Base-by-base conservation (phyloP, 2,888 invertebrate genomes). In the Prosopocoilus inquinatus region DNA sequence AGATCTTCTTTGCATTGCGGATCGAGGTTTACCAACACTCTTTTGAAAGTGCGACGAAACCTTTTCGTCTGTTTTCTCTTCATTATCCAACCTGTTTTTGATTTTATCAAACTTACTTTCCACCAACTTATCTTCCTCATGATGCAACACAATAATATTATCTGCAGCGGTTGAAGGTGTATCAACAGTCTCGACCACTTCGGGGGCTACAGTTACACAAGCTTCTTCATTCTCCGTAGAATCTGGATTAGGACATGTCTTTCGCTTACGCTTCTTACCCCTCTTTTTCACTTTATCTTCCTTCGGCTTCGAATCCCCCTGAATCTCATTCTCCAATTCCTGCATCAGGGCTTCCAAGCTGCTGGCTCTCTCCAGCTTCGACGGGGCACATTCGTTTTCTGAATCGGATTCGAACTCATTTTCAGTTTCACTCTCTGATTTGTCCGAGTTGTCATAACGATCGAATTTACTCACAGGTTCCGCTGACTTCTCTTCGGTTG, bases 341-440 rank as follows among this genome's bases (percentile, higher is more conserved):
- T 80, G 75, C 77, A 82, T 80, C 33, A 82, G 65, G 2, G 78
- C 78, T 54, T 81, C 81, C 44, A 82, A 69, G 64, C 81, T 81
- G 59, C 77, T 77, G 45, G 79, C 74, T 53, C 79, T 78, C 58
- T 78, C 75, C 28, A 79, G 70, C 63, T 78, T 75, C 12, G 70
- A 72, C 67, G 75, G 74, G 9, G 73, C 59, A 28, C 20, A 28
- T n/a, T 73, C 64, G 2, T 71, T 64, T 36, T 68, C 70, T 46
- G 70, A 74, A 48, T 76, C 77, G 35, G 71, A 53, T 13, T 75
- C 64, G 11, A 72, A 64, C 12, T 71, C 70, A 13, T 71, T 69
- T 32, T 70, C 71, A 2, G 75, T 72, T 13, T 72, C 75, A 9
- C 63, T 59, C 48, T 76, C 76, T 0, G 79, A 78, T 48, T 75